Percentiles rank a stretch among this genome's conserved stretches.
Conservation (phyloP, 2,888 invertebrate genomes). For the Chironomus riparius region DNA sequence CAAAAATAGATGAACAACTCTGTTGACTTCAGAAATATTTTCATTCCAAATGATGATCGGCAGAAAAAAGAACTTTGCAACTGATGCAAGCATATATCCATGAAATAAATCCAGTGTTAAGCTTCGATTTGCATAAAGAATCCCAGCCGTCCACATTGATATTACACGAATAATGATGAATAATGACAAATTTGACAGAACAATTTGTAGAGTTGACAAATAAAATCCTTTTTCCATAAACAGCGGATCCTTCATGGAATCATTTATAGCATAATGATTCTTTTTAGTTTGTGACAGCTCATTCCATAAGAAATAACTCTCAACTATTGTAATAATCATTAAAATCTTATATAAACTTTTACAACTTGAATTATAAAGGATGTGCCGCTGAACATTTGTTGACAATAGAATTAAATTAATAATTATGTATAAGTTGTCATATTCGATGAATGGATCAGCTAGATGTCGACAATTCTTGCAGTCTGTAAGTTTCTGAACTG, state of each 20-base stretch:
- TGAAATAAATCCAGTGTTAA: slow-evolving; percentile 42
- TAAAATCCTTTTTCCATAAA: slow-evolving; percentile 53
- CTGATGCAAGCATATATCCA: slow-evolving; percentile 51
- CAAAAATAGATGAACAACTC: slow-evolving; percentile 47
- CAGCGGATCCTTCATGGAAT: slow-evolving; percentile 40
- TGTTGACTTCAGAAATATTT: slow-evolving; percentile 39
- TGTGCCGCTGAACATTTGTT: slow-evolving; percentile 73
- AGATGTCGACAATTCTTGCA: slow-evolving; percentile 56
- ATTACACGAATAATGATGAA: slow-evolving; percentile 28
- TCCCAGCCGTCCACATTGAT: slow-evolving; percentile 18
- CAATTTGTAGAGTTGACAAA: slow-evolving; percentile 47
- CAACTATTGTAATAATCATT: slow-evolving; percentile 65
- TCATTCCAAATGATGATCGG: slow-evolving; percentile 55
- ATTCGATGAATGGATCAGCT: slow-evolving; percentile 87
- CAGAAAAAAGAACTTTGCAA: slow-evolving; percentile 50
- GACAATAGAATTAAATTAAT: slow-evolving; percentile 77
- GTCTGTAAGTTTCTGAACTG: slow-evolving; percentile 10
- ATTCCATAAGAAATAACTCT: slow-evolving; percentile 67
- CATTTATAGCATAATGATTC: slow-evolving; percentile 32
- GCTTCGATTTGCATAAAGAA: background rate
- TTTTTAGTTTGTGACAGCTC: slow-evolving; percentile 29
- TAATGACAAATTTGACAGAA: slow-evolving; percentile 31
- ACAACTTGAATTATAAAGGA: slow-evolving; percentile 70
- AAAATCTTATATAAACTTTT: slow-evolving; percentile 74
- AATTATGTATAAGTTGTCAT: slow-evolving; percentile 62